Evolutionary conservation across 1,140 invertebrate species (phyloP).

Genomic region (Diorhabda elongata): DNA sequence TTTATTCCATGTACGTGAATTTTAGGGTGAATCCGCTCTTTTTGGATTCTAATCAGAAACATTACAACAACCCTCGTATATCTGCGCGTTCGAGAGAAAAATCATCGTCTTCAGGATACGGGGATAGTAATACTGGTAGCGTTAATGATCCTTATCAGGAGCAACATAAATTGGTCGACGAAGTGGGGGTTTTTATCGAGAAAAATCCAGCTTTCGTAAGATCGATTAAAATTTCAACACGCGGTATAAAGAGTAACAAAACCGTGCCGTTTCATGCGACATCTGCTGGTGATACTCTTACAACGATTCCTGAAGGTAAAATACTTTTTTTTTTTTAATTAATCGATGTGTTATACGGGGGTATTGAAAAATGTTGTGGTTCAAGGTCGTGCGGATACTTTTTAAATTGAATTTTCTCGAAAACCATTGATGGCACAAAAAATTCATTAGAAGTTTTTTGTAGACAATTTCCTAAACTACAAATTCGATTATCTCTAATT

Average conservation of each 20-base stretch:
- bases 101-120: conserved; percentile 43
- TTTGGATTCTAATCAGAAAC: conserved; percentile 9
- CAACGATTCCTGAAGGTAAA: conserved; percentile 44
- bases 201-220: conserved; percentile 43
- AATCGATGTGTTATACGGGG: too few relatives aligned
- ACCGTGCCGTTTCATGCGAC: conserved; percentile 33
- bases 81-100: conserved; percentile 27
- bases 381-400: too few relatives aligned
- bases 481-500: too few relatives aligned
- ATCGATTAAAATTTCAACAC: conserved; percentile 33
- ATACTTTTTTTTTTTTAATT: too few relatives aligned
- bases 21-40: conserved; percentile 37
- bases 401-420: too few relatives aligned
- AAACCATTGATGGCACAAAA: too few relatives aligned
- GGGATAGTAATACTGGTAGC: conserved; percentile 36
- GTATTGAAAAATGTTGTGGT: too few relatives aligned
- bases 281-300: conserved; percentile 39
- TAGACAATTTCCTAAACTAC: too few relatives aligned
- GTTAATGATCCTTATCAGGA: conserved; percentile 34
- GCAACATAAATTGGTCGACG: conserved; percentile 32
- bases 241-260: conserved; percentile 21
- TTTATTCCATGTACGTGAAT: conserved; percentile 3
- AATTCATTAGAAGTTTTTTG: too few relatives aligned
- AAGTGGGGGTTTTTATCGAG: conserved; percentile 35
- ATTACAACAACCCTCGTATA: conserved; percentile 7